Evolutionary conservation across 2,797 vertebrate genomes (phyloP).

Genomic region (Melanotaenia boesemani): DNA sequence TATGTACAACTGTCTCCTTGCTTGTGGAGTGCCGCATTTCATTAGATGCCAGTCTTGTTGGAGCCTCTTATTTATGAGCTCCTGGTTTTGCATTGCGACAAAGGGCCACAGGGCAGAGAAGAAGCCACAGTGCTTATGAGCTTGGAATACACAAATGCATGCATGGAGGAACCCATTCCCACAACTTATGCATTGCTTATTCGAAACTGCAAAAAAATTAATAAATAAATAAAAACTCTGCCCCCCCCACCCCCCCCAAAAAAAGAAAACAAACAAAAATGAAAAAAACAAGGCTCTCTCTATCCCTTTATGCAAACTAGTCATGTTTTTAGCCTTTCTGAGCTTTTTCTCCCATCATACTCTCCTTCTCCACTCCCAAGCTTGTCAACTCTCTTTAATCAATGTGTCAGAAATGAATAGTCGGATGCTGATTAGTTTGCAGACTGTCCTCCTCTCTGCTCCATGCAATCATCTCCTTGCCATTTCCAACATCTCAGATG

Average conservation of each 20-base stretch:
- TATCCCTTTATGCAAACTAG: conserved; percentile 52
- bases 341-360: conserved; percentile 43
- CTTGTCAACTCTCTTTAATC: conserved; percentile 79
- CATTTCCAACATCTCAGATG: conserved; percentile 74
- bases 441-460: conserved; percentile 66
- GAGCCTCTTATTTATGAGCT: conserved; percentile 63
- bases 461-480: conserved; percentile 74
- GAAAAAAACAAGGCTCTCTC: conserved; percentile 10
- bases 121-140: conserved; percentile 39
- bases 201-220: not conserved
- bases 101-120: conserved; percentile 54
- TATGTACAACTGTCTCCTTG: conserved; percentile 32
- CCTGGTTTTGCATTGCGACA: conserved; percentile 44
- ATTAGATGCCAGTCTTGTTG: conserved; percentile 62
- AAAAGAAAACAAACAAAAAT: conserved; percentile 7
- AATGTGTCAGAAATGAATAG: conserved; percentile 77
- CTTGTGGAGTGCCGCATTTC: conserved; percentile 44
- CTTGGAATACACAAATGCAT: conserved; percentile 32
- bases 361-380: conserved; percentile 59
- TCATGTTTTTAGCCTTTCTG: conserved; percentile 50
- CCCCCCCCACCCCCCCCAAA: too few relatives aligned
- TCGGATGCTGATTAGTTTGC: conserved; percentile 74
- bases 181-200: conserved; percentile 38
- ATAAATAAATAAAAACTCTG: not conserved
- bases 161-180: conserved; percentile 1